A percentile compares a stretch with the other conserved stretches of the same genome.
Evolutionary conservation across 2,888 invertebrate genomes (phyloP).

Genomic region (Isoperla grammatica): DNA sequence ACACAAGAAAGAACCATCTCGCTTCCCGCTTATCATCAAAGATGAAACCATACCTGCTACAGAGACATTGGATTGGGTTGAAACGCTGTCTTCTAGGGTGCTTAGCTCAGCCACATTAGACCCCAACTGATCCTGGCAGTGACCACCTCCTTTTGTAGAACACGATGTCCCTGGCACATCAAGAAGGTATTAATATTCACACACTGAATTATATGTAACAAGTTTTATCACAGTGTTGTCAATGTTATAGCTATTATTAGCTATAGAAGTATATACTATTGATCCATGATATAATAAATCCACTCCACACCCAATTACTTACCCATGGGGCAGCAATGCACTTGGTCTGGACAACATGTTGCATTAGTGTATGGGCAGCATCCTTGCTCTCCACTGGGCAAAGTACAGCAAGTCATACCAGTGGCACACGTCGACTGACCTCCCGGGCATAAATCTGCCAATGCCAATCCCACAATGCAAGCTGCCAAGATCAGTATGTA

Average conservation of each 20-base stretch:
- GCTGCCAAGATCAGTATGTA: too few relatives aligned
- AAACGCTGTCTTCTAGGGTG: too few relatives aligned
- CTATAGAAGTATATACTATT: too few relatives aligned
- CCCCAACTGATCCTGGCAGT: not conserved
- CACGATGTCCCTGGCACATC: not conserved
- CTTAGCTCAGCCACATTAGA: not conserved
- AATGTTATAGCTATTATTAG: too few relatives aligned
- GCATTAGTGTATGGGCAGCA: constrained; percentile 30
- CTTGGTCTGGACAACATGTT: constrained; percentile 25
- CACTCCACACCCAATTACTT: too few relatives aligned
- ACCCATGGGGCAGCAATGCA: constrained; percentile 30
- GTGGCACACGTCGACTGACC: constrained; percentile 20
- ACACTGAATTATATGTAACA: too few relatives aligned
- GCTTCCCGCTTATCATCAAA: too few relatives aligned
- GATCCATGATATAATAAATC: too few relatives aligned
- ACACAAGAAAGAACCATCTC: too few relatives aligned
- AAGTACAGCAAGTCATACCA: constrained; percentile 29
- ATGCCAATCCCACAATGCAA: too few relatives aligned
- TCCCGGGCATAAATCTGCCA: constrained; percentile 22
- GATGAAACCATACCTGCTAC: not conserved
- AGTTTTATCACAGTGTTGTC: too few relatives aligned
- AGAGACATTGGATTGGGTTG: too few relatives aligned
- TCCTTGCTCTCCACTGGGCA: constrained; percentile 24
- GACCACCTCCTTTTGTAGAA: not conserved
- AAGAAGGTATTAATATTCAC: not conserved